Evolutionary conservation across 2,888 invertebrate species (phyloP), one percentile per base, ranked within the genome.

Genomic region (Malachius bipustulatus): DNA sequence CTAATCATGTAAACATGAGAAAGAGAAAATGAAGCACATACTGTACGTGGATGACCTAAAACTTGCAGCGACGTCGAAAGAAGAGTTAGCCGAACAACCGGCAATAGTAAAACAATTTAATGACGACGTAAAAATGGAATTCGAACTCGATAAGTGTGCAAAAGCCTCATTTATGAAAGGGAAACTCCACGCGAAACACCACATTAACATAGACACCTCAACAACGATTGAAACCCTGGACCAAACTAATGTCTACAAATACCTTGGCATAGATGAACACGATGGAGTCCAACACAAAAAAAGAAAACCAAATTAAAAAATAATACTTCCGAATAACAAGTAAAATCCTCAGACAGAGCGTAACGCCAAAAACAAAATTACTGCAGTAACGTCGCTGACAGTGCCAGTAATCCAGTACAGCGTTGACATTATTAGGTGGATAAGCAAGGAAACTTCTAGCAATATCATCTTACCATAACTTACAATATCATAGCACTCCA

Each of bases 1-100:
- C n/a, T n/a, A n/a, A n/a, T n/a, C n/a, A n/a, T 34, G 15, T 9
- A 34, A 14, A 14, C 16, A 34, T 10, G 34, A 34, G 29, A 15
- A 6, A 10, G 6, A 8, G 8, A 34, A 29, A 16, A 29, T 35
- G 8, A 35, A 12, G 10, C 35, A 35, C 9, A 4, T 35, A 9
- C 24, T 36, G 10, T 32, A 38, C 16, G 30, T 38, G 15, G 38
- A 38, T 15, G 35, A 36, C 11, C 19, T 38, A 2, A 38, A 38
- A 30, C 14, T 27, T 14, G 30, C 26, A 8, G 30, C 38, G 2
- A 10, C 19, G 8, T 16, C 12, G 6, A 30, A 35, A 3, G 16
- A 38, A 16, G 35, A 36, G 32, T 29, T 37, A 15, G 10, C 4
- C 4, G 4, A 35, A 32, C 27, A 35, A 14, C 36, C 36, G 4